Base-by-base conservation (phyloP, 2,888 invertebrate species). In the Netelia inedita region DNA sequence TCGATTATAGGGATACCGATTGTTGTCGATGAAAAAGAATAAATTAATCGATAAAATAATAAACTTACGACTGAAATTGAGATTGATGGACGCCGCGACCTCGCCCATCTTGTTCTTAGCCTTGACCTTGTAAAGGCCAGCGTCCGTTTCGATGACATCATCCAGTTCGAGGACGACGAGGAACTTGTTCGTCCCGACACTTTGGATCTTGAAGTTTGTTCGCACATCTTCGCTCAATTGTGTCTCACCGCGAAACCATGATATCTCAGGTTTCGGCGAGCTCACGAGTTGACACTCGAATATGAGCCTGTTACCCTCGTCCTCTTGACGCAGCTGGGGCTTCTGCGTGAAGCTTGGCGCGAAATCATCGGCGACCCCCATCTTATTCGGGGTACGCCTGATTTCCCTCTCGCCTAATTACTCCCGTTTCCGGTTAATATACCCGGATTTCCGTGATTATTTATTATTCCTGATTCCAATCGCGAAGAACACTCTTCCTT, bases 301-400 rank as follows among this genome's bases (percentile, higher is more conserved):
- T 91, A 98, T 96, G 93, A 98, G 96, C 93, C 98, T 97, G 95
- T 98, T 98, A 91, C 98, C 98, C 94, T 98, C 98, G 94, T 98
- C 98, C 94, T 99, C 99, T 94, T 99, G 98, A 90, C 98, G 96
- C 91, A 99, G 96, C 94, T 98, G 98, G 89, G 99, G 99, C 96
- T 99, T 99, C 95, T 98, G 98, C 90, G 98, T 98, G 96, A 99
- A 99, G 96, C 98, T 98, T 94, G 99, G 99, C 95, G 99, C 98
- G 95, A 98, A 97, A 95, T 98, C 98, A 95, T 98, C 98, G 94
- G 97, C 96, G 95, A 97, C 96, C 96, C 97, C 97, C 97, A 97
- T 97, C 91, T 92, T 94, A 90, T 19, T 71, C 63, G 86, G 87
- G 87, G 87, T 82, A 76, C 88, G 83, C 84, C 85, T 79, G 81